Conservation (phyloP, 2,113 vertebrate species). For the Xiphorhynchus elegans region DNA sequence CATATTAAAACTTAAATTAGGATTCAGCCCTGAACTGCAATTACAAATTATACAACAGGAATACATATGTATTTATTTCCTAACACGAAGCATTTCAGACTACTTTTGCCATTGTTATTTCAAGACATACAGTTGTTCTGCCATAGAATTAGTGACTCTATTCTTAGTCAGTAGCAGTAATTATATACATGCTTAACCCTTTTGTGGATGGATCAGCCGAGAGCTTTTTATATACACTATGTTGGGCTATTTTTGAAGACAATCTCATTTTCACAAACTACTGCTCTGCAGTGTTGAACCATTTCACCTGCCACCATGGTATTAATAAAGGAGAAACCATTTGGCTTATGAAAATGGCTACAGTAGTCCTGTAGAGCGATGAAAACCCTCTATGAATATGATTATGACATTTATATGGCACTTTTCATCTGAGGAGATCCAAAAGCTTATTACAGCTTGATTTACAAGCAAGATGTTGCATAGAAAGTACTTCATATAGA, state of each 20-base stretch:
- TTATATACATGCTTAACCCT: not conserved
- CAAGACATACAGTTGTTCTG: not conserved
- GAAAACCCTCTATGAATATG: not conserved
- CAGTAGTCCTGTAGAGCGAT: not conserved
- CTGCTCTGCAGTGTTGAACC: not conserved
- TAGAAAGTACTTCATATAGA: not conserved
- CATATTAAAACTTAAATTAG: not conserved
- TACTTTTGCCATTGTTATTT: not conserved
- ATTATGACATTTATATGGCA: slow-evolving; percentile 3
- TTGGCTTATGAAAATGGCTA: not conserved
- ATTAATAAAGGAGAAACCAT: not conserved
- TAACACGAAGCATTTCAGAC: not conserved
- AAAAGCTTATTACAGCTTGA: not conserved
- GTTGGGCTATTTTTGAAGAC: not conserved
- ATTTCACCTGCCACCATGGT: not conserved
- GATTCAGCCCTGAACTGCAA: not conserved
- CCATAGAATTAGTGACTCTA: not conserved
- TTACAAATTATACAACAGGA: not conserved
- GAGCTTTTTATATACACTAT: not conserved
- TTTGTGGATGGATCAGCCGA: not conserved
- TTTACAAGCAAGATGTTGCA: not conserved
- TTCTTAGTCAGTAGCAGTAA: not conserved
- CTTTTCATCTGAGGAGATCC: not conserved
- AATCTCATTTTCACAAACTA: not conserved
- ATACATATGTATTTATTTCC: not conserved